A percentile compares a stretch with the other conserved stretches of the same genome.
phyloP scores from a whole-genome alignment of 2,888 invertebrate species.

The Podabrus alpinus region DNA sequence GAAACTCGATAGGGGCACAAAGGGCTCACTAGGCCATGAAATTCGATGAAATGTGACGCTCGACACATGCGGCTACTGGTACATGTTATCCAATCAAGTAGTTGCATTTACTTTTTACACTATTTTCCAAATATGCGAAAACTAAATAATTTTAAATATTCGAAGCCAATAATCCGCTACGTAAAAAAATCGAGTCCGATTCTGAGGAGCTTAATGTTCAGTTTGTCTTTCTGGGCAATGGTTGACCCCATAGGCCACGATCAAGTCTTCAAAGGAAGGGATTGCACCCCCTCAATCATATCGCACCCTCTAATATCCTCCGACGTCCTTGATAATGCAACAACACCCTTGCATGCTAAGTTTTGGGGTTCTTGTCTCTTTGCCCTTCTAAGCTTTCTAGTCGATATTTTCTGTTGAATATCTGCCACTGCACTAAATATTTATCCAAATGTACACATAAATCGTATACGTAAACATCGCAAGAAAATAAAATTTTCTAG shows the following conservation, averaged over 20 bases:
- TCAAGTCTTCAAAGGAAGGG: constrained; percentile 34
- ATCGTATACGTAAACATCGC: background rate
- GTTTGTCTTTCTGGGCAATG: constrained; percentile 34
- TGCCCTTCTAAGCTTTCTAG: constrained; percentile 8
- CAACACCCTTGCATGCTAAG: constrained; percentile 48
- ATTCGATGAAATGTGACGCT: constrained; percentile 61
- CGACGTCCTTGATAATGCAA: constrained; percentile 57
- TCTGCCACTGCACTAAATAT: constrained; percentile 11
- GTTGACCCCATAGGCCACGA: constrained; percentile 51
- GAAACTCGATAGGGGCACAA: constrained; percentile 49
- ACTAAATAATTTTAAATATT: background rate
- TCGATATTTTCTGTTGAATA: constrained; percentile 26
- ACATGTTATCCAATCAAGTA: constrained; percentile 42
- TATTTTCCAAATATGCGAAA: background rate
- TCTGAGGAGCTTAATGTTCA: constrained; percentile 5
- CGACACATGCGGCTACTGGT: constrained; percentile 38
- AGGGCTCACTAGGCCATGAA: constrained; percentile 56
- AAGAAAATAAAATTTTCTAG: background rate
- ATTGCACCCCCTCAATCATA: constrained; percentile 54
- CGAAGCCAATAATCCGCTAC: background rate
- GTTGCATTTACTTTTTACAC: constrained; percentile 2
- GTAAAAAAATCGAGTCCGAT: background rate
- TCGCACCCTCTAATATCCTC: constrained; percentile 57
- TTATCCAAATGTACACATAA: background rate
- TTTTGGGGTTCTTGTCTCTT: constrained; percentile 23